Evolutionary conservation across 1,140 invertebrate genomes (phyloP).

Genomic region (Drosophila murphyi): DNA sequence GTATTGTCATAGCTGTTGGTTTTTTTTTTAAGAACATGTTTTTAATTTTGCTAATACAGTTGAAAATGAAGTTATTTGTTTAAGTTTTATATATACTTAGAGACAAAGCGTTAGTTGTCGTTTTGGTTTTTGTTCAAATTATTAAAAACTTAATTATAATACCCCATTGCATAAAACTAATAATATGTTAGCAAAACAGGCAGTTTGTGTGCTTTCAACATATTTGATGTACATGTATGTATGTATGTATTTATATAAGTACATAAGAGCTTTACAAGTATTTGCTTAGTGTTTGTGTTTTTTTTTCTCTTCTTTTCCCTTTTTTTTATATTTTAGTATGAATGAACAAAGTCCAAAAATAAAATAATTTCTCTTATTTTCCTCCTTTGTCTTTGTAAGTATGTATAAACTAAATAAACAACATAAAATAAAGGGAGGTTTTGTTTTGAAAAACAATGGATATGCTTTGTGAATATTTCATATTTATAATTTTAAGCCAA

Average conservation of each 20-base stretch:
- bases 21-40: slow-evolving; percentile 45
- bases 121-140: slow-evolving; percentile 74
- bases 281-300: slow-evolving; percentile 16
- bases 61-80: slow-evolving; percentile 68
- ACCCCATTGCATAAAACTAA: slow-evolving; percentile 46
- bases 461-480: slow-evolving; percentile 74
- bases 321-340: slow-evolving; percentile 22
- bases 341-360: slow-evolving; percentile 29
- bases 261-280: slow-evolving; percentile 44
- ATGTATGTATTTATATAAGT: slow-evolving; percentile 46
- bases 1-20: slow-evolving; percentile 56
- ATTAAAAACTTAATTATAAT: slow-evolving; percentile 55
- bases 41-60: slow-evolving; percentile 77
- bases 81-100: slow-evolving; percentile 62
- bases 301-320: not conserved
- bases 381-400: slow-evolving; percentile 32
- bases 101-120: slow-evolving; percentile 74
- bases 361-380: slow-evolving; percentile 38
- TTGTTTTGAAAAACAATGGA: slow-evolving; percentile 81
- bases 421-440: slow-evolving; percentile 51
- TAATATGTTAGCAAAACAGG: slow-evolving; percentile 61
- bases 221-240: slow-evolving; percentile 25
- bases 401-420: slow-evolving; percentile 58
- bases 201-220: slow-evolving; percentile 74
- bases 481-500: slow-evolving; percentile 61